Base-by-base conservation (phyloP, 2,797 vertebrate species). In the Cossypha niveicapilla region DNA sequence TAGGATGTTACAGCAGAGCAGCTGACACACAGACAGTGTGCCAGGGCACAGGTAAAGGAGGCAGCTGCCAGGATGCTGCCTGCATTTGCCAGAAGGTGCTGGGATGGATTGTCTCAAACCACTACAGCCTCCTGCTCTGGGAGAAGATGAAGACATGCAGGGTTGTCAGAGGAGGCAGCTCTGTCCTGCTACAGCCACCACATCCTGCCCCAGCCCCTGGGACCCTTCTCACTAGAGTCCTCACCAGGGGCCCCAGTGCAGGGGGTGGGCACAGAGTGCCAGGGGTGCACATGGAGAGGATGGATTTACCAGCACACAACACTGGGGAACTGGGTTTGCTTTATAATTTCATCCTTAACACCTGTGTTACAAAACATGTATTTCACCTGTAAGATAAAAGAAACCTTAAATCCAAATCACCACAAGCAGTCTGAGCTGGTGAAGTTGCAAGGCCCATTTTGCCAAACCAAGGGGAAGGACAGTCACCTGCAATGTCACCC, bases 211-310 rank as follows among this genome's bases (percentile, higher is more conserved):
- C 34, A 57, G 51, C 15, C 67, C 44, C 6, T 28, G 22, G 15
- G 12, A 51, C 32, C 24, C 41, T 67, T 15, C 61, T 62, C 47
- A 11, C 14, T 5, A 18, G 14, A 18, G 22, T 35, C 56, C 10
- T 57, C n/a, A 30, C 8, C 53, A 48, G 71, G 57, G 42, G 28
- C n/a, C 18, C 13, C 6, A 51, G 56, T 2, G 3, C 28, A 1
- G 4, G 48, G 15, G 14, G 28, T 18, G 4, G 50, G 34, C 45
- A 30, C 50, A 9, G 16, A 48, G 34, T 32, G 80, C 53, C 35
- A 0, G 0, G 2, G 19, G 22, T 13, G 17, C 41, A 7, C 58
- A 1, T 0, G 34, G 27, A 11, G 41, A 54, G 37, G 16, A 11
- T 58, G 54, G 27, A 50, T 47, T 56, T 19, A 41, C 48, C 53